Evolutionary conservation across 2,113 vertebrate species (phyloP), one percentile per base, ranked within the genome.

Genomic region (Pelobates fuscus): DNA sequence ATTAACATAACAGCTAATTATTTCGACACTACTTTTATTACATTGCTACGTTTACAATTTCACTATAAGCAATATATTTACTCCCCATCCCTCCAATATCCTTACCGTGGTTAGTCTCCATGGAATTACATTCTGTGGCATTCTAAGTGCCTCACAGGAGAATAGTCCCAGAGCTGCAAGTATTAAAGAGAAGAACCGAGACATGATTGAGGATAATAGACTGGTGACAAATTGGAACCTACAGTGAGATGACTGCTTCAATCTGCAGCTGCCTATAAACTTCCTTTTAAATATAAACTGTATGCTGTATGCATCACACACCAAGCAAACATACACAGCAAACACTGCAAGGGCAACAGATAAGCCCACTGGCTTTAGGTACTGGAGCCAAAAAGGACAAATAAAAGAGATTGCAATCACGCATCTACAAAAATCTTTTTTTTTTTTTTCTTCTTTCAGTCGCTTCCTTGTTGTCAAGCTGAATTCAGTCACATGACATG

Each of bases 91-190:
- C n/a, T n/a, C n/a, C n/a, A n/a, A n/a, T n/a, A n/a, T 4, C n/a
- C 73, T 77, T 77, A 70, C 75, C 75, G 59, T 64, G 14, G 49
- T 20, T 2, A 70, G 24, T 2, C 7, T 37, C 32, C 32, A 37
- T n/a, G 25, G 15, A 7, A 7, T 20, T 6, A 27, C 0, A 7
- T n/a, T 7, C 24, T 8, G 17, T 10, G 30, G 21, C 17, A n/a
- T n/a, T 24, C 17, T 14, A n/a, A 14, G 2, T 63, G 71, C 60
- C 8, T 59, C 37, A 24, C 20, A 65, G 15, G 63, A 43, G 21
- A 76, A 46, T 27, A 24, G 55, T 37, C 32, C 73, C 2, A 76
- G 27, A 15, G 41, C 64, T 60, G 64, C 65, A 61, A 67, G 26
- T 41, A 76, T 41, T 12, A 61, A n/a, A 10, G 63, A 67, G 14